Percentiles rank a stretch among this genome's conserved stretches.
Conservation (phyloP, 2,797 vertebrate genomes). For the Fistularia tabacaria region DNA sequence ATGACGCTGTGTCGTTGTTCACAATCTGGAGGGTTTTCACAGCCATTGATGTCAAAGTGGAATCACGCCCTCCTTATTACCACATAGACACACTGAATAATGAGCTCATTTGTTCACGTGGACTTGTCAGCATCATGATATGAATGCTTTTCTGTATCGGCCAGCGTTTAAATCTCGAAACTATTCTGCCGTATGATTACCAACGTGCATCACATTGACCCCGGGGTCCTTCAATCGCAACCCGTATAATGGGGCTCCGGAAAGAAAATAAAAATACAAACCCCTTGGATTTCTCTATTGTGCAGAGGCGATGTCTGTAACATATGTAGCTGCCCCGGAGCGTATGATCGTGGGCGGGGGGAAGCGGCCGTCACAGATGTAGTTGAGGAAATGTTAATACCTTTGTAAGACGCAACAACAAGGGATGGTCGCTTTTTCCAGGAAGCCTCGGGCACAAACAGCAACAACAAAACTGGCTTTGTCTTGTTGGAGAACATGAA, state of each 20-base stretch:
- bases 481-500: not conserved
- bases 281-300: conserved; percentile 8
- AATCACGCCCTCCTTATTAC: too few relatives aligned
- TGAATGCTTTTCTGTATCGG: too few relatives aligned
- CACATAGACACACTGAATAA: too few relatives aligned
- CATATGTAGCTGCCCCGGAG: conserved; percentile 16
- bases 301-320: conserved; percentile 12
- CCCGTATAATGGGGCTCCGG: not conserved
- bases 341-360: conserved; percentile 13
- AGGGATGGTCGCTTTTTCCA: not conserved
- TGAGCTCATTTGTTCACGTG: too few relatives aligned
- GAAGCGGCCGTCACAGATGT: not conserved
- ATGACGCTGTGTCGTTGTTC: too few relatives aligned
- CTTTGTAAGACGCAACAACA: conserved; percentile 5
- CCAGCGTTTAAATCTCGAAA: too few relatives aligned
- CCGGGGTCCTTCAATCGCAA: too few relatives aligned
- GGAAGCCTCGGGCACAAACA: not conserved
- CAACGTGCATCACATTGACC: too few relatives aligned
- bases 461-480: not conserved
- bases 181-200: too few relatives aligned
- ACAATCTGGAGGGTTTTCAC: too few relatives aligned
- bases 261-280: not conserved
- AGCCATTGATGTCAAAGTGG: too few relatives aligned
- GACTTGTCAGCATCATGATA: too few relatives aligned
- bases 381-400: conserved; percentile 4